Evolutionary conservation across 1,140 invertebrate species (phyloP), one percentile per base, ranked within the genome.

Genomic region (Trichomalopsis sarcophagae): DNA sequence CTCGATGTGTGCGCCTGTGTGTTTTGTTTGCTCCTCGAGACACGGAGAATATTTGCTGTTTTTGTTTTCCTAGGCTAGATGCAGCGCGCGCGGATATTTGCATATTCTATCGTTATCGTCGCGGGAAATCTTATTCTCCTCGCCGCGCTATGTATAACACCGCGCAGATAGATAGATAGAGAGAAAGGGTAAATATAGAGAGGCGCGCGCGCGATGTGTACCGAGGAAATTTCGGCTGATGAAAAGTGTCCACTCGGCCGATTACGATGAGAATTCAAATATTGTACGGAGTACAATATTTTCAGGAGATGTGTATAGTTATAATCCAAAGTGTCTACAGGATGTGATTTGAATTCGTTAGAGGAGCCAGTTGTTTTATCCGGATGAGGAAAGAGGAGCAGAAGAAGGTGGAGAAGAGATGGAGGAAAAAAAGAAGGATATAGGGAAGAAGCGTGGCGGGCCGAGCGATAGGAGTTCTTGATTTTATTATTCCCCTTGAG

Each of bases 401-500:
- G 33, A 21, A 17, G 68, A 75, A 73, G 27, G 36, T 2, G 30
- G 21, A 40, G 33, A 23, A 27, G n/a, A 23, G 7, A 11, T n/a
- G 21, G 40, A 11, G 27, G 36, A 27, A 23, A 7, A 17, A 27
- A 23, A 9, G 50, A 68, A 27, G n/a, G 73, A 69, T 14, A 82
- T 33, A 68, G 33, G 36, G 30, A n/a, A 17, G 73, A 75, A 69
- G 30, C 40, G 23, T 27, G 66, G 33, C 36, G 75, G 75, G 21
- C 76, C 47, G 55, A 30, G 85, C 69, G 30, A 81, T 68, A 69
- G 75, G 73, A 77, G n/a, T 71, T 77, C 81, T 80, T 83, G 85
- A 86, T 86, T 86, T 86, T 82, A 80, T 86, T 86, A 86, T 86
- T 86, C 85, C 85, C 76, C 85, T 86, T 80, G 81, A 86, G 81